Base-by-base conservation (phyloP, 53 echinoderm and acorn worm genomes). In the Crossaster papposus region DNA sequence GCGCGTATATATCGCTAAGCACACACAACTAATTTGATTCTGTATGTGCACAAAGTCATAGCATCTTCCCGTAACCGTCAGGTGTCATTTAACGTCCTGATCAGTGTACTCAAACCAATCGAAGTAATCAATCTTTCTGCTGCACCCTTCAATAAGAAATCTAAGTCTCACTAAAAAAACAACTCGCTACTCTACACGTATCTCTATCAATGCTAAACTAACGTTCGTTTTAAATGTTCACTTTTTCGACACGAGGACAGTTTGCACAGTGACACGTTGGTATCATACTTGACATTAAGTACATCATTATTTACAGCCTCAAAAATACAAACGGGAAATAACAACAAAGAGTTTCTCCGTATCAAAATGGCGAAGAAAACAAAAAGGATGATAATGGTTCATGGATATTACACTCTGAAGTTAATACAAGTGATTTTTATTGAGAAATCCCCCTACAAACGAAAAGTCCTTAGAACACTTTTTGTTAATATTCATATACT, bases 241-340 rank as follows among this genome's bases (percentile, higher is more conserved):
- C 75, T 18, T 62, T 81, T 54, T 83, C n/a, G 65, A 68, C 44
- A 29, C 13, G 29, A 70, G n/a, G 9, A 54, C 54, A 53, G 38
- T 73, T 14, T 85, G 85, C 85, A 85, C 72, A n/a, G n/a, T n/a
- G n/a, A n/a, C n/a, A 85, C 74, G 52, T 22, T 54, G 74, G 72
- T 85, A 55, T 65, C 38, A 65, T 73, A 85, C 85, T 73, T 2
- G 17, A n/a, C 31, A 20, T 34, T 85, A 85, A 53, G 74, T 73
- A 85, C 74, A 85, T 85, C 54, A 85, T 71, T 72, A 72, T 72
- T 24, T 81, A 73, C 72, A 85, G 75, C 75, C 75, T 33, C 36
- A 4, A 44, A 74, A 10, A 36, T 11, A 58, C 34, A 32, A 54
- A 58, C 23, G 22, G 33, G 22, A 34, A 44, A 44, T 44, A 20